Conservation (phyloP, 2,888 invertebrate genomes). For the Campoplex capitator region DNA sequence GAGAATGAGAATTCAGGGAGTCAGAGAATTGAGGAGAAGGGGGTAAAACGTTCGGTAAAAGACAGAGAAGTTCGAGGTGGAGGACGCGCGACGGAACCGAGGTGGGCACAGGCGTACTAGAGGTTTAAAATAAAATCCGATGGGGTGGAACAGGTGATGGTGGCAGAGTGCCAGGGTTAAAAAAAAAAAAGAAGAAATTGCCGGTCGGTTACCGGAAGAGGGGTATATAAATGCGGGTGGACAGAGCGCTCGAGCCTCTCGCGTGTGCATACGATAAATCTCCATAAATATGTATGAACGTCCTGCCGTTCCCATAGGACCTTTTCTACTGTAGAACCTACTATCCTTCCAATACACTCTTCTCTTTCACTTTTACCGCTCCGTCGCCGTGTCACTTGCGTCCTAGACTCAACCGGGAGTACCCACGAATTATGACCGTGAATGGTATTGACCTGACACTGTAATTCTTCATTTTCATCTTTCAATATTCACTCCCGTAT, state of each 20-base stretch:
- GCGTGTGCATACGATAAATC: slow-evolving; percentile 78
- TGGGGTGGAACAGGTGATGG: slow-evolving; percentile 78
- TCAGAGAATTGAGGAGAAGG: slow-evolving; percentile 17
- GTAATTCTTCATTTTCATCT: slow-evolving; percentile 22
- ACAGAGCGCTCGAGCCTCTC: slow-evolving; percentile 69
- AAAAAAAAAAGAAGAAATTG: slow-evolving; percentile 74
- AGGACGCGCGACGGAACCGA: slow-evolving; percentile 27
- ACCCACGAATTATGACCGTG: slow-evolving; percentile 24
- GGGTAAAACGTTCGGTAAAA: slow-evolving; percentile 16
- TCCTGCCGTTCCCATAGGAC: slow-evolving; percentile 71
- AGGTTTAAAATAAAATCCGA: slow-evolving; percentile 79
- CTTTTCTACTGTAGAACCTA: slow-evolving; percentile 63
- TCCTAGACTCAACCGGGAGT: not conserved
- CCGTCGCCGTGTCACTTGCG: slow-evolving; percentile 21
- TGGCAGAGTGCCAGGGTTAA: slow-evolving; percentile 77
- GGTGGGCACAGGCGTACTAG: slow-evolving; percentile 59
- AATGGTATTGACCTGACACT: slow-evolving; percentile 24
- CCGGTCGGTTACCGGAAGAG: slow-evolving; percentile 45
- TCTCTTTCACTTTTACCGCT: slow-evolving; percentile 20
- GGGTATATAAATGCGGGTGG: slow-evolving; percentile 54
- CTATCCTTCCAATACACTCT: slow-evolving; percentile 32
- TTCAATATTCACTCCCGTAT: slow-evolving; percentile 1
- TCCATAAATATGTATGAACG: slow-evolving; percentile 80
- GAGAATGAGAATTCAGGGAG: not conserved
- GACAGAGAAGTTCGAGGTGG: slow-evolving; percentile 29